Evolutionary conservation across 1,140 invertebrate genomes (phyloP).

Genomic region (Aphidius gifuensis): DNA sequence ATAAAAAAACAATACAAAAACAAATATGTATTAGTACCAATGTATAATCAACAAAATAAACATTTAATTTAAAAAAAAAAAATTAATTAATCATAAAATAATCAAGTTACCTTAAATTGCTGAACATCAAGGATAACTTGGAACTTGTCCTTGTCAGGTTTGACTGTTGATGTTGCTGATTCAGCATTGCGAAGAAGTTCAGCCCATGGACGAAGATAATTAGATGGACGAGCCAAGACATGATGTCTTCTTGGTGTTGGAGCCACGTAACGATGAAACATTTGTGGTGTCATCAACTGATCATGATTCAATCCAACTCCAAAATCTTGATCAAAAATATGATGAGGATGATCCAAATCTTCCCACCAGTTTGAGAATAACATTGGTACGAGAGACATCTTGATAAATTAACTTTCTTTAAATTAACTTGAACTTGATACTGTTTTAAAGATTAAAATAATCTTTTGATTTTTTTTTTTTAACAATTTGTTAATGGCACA

Average conservation of each 20-base stretch:
- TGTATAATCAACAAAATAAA: no score
- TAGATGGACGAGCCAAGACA: no score
- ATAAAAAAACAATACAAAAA: no score
- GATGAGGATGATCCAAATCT: conserved; percentile 36
- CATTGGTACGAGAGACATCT: conserved; percentile 46
- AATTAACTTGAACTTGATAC: not conserved
- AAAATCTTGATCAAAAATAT: conserved; percentile 43
- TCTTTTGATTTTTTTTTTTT: no score
- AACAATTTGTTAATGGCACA: no score
- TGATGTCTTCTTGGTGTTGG: not conserved
- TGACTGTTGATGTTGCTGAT: conserved; percentile 47
- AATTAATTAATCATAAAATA: no score
- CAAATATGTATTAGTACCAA: no score
- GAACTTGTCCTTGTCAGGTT: conserved; percentile 59
- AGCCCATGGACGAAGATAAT: conserved; percentile 32
- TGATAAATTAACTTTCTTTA: conserved; percentile 10
- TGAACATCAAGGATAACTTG: conserved; percentile 75
- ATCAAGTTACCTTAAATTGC: conserved; percentile 61
- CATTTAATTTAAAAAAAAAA: no score
- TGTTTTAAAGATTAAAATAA: no score
- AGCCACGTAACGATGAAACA: conserved; percentile 18
- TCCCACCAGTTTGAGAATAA: conserved; percentile 53
- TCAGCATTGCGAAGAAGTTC: conserved; percentile 22
- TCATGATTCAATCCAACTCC: conserved; percentile 33
- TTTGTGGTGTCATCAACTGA: conserved; percentile 25